These are phyloP conservation scores for Berghia stephanieae DNA, from an alignment of 1,140 invertebrate genomes.

Conservation along the genomic window DNA sequence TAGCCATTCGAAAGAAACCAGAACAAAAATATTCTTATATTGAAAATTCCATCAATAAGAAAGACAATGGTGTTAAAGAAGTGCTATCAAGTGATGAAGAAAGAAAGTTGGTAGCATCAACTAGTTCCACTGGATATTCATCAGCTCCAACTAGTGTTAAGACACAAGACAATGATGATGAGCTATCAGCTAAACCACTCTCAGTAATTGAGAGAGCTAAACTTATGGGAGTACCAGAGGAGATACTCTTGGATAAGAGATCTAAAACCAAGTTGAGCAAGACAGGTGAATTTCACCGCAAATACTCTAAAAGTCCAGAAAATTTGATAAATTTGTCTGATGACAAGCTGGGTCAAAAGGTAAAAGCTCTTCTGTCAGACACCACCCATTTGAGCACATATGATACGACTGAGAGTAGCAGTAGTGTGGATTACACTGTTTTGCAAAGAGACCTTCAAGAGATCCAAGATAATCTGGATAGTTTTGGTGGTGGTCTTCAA, in stretches of 20 bases:
- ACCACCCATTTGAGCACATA: constrained; percentile 36
- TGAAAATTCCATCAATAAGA: not conserved
- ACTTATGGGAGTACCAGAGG: not conserved
- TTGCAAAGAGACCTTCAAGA: constrained; percentile 55
- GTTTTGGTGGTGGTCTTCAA: no score
- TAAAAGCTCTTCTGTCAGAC: constrained; percentile 32
- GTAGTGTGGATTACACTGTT: constrained; percentile 44
- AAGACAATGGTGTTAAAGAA: not conserved
- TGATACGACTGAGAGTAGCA: not conserved
- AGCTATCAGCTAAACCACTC: no score
- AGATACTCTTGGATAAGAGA: no score
- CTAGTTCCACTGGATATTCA: no score
- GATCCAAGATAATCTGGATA: constrained; percentile 53
- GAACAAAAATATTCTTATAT: not conserved
- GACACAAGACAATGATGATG: no score
- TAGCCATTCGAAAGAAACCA: not conserved
- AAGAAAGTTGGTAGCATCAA: no score
- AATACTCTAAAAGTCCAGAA: no score
- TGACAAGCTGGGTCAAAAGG: constrained; percentile 26
- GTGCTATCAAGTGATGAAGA: no score
- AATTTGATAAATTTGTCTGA: no score
- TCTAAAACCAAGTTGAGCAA: no score
- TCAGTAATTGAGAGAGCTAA: constrained; percentile 3
- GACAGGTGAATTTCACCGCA: no score
- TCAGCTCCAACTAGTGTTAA: no score